Evolutionary conservation across 2,113 vertebrate species (phyloP).

Genomic region (Rutilus rutilus): DNA sequence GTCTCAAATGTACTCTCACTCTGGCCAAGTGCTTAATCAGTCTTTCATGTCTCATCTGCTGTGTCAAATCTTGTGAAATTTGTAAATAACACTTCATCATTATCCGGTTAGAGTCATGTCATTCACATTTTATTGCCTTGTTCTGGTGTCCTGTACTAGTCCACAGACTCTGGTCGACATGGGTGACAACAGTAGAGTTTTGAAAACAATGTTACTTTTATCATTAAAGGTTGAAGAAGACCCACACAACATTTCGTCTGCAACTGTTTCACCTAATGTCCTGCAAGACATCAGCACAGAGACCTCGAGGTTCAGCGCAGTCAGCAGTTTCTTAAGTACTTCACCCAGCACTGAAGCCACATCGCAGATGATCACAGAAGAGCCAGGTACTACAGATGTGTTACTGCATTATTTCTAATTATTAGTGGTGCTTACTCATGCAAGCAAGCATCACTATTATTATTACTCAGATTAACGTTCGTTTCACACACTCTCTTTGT

Average conservation of each 20-base stretch:
- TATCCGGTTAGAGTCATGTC: not conserved
- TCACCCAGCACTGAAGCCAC: slow-evolving; percentile 9
- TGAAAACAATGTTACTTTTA: not conserved
- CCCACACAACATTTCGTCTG: slow-evolving; percentile 12
- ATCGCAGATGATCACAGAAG: slow-evolving; percentile 47
- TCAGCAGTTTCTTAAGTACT: slow-evolving; percentile 44
- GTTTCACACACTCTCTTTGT: slow-evolving; percentile 12
- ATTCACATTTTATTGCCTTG: not conserved
- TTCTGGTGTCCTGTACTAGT: not conserved
- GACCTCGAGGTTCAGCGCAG: slow-evolving; percentile 50
- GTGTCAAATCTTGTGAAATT: slow-evolving; percentile 2
- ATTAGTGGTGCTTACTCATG: not conserved
- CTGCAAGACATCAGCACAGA: slow-evolving; percentile 31
- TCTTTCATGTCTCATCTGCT: slow-evolving; percentile 18
- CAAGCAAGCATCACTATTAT: not conserved
- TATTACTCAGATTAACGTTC: not conserved
- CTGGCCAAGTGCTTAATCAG: slow-evolving; percentile 25
- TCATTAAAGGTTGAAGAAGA: slow-evolving; percentile 31
- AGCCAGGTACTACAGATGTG: slow-evolving; percentile 71
- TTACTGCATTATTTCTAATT: not conserved
- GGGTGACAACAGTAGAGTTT: not conserved
- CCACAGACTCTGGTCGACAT: not conserved
- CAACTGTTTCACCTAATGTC: not conserved
- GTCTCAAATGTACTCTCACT: slow-evolving; percentile 4
- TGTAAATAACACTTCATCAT: not conserved